These are phyloP conservation scores for Drosophila siamana DNA, from an alignment of 2,888 invertebrate species.

Conservation along the genomic window DNA sequence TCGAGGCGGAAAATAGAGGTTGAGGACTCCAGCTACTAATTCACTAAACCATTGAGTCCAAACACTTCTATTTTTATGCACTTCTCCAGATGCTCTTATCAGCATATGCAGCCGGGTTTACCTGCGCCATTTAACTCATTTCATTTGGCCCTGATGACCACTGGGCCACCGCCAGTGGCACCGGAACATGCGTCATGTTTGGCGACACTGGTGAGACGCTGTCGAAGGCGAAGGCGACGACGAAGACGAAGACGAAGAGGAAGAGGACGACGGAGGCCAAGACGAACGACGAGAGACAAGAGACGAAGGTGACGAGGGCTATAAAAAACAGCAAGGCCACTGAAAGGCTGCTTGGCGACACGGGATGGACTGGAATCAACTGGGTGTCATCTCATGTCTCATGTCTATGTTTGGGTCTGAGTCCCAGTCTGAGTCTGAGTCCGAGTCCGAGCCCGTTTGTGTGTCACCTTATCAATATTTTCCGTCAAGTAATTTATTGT, in stretches of 20 bases:
- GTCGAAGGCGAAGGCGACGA: conserved; percentile 27
- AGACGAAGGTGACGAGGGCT: conserved; percentile 35
- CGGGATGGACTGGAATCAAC: conserved; percentile 61
- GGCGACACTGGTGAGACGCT: conserved; percentile 67
- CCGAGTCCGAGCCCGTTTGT: conserved; percentile 37
- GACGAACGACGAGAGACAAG: not conserved
- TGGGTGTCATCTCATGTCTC: conserved; percentile 70
- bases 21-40: too few species aligned
- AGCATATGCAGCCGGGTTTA: conserved; percentile 51
- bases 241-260: not conserved
- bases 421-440: not conserved
- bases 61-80: not conserved
- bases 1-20: too few species aligned
- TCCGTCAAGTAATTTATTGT: conserved; percentile 83
- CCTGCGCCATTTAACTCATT: conserved; percentile 77
- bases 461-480: conserved; percentile 83
- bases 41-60: not conserved
- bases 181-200: conserved; percentile 75
- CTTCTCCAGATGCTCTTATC: conserved; percentile 48
- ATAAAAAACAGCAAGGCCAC: conserved; percentile 60
- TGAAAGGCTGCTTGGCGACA: conserved; percentile 17
- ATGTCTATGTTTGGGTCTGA: conserved; percentile 40
- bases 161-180: conserved; percentile 35
- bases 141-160: conserved; percentile 58
- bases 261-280: conserved; percentile 9